phyloP scores from a whole-genome alignment of 2,113 vertebrate genomes.

The Phalacrocorax pelagicus region DNA sequence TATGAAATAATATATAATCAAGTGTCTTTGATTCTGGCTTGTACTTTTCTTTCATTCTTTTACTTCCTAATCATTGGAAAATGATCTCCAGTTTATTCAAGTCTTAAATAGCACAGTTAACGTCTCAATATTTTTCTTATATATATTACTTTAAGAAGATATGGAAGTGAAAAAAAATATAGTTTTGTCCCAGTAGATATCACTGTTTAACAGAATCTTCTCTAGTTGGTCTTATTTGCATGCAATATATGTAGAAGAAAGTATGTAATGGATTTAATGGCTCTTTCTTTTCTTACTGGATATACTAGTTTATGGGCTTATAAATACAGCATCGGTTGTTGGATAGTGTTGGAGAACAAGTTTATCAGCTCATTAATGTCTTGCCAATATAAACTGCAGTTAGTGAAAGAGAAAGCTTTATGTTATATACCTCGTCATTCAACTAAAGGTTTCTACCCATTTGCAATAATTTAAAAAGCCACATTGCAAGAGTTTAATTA shows the following conservation, averaged over 20 bases:
- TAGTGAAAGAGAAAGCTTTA: not conserved
- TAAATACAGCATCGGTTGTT: not conserved
- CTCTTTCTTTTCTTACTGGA: not conserved
- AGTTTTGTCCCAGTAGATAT: not conserved
- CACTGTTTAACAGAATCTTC: not conserved
- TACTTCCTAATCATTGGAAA: not conserved
- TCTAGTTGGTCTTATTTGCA: not conserved
- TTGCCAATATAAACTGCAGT: not conserved
- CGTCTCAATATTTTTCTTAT: not conserved
- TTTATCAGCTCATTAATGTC: slow-evolving; percentile 7
- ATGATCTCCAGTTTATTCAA: not conserved
- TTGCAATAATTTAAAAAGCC: not conserved
- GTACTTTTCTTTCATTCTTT: not conserved
- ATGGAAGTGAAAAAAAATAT: not conserved
- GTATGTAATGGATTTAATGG: not conserved
- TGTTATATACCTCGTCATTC: not conserved
- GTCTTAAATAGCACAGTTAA: not conserved
- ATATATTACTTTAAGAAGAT: not conserved
- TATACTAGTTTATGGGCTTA: not conserved
- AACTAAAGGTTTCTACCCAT: not conserved
- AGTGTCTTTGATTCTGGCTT: not conserved
- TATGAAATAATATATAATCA: too few species aligned
- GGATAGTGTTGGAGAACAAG: not conserved
- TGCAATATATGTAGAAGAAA: not conserved
- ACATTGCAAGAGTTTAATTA: not conserved